Conservation (phyloP, 2,113 vertebrate species). For the Eublepharis macularius region DNA sequence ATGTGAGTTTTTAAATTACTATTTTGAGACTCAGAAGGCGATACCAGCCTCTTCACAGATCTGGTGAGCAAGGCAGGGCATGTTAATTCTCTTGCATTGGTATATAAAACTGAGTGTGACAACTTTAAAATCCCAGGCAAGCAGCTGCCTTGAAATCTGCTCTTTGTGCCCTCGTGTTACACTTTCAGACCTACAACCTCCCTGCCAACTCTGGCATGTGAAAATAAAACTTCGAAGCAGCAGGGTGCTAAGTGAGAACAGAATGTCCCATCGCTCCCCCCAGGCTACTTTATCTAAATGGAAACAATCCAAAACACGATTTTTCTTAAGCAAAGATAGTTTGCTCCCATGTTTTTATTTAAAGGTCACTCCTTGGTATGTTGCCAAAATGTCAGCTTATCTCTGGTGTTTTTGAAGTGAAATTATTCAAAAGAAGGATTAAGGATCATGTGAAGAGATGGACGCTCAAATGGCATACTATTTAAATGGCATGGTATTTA, state of each 20-base stretch:
- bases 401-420: not conserved
- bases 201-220: not conserved
- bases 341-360: not conserved
- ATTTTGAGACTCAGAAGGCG: too few relatives aligned
- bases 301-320: not conserved
- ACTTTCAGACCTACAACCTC: too few relatives aligned
- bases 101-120: not conserved
- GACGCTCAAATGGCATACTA: not conserved
- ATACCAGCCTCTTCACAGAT: too few relatives aligned
- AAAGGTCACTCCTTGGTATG: not conserved
- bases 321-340: not conserved
- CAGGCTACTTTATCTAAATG: not conserved
- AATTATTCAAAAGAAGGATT: not conserved
- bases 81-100: not conserved
- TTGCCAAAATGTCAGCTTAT: not conserved
- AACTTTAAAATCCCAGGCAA: not conserved
- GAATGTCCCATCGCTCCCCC: not conserved
- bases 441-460: not conserved
- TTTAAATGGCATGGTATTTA: too few relatives aligned
- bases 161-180: not conserved
- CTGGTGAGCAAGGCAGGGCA: not conserved
- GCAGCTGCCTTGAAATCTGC: not conserved
- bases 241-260: not conserved
- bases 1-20: too few relatives aligned
- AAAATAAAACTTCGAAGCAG: not conserved